Conservation (phyloP, 2,113 vertebrate genomes). For the Stegostoma tigrinum region DNA sequence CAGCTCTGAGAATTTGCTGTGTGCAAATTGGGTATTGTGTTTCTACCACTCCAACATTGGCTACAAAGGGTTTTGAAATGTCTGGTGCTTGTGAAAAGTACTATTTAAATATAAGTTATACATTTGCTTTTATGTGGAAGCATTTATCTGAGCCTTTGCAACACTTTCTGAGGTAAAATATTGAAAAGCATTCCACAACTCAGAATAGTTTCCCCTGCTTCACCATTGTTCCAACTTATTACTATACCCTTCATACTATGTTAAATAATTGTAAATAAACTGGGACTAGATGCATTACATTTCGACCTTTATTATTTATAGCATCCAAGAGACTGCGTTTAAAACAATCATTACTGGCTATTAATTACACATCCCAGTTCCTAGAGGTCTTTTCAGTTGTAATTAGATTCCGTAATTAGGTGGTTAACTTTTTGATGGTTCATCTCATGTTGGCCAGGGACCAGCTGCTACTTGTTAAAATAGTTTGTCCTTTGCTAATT, state of each 20-base stretch:
- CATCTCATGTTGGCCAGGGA: conserved; percentile 4
- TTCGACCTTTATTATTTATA: background rate
- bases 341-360: background rate
- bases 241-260: background rate
- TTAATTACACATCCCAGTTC: background rate
- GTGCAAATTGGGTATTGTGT: no score
- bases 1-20: background rate
- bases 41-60: no score
- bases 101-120: background rate
- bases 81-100: background rate
- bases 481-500: conserved; percentile 11
- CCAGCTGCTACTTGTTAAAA: conserved; percentile 32
- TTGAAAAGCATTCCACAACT: background rate
- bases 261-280: background rate
- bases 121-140: background rate
- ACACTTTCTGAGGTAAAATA: background rate
- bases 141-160: background rate
- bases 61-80: background rate
- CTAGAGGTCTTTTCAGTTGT: background rate
- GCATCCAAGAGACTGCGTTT: background rate
- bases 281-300: background rate
- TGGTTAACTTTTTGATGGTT: conserved; percentile 27
- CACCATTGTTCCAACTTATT: background rate
- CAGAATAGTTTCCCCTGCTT: background rate
- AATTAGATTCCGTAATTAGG: conserved; percentile 14